Evolutionary conservation across 2,113 vertebrate genomes (phyloP), one percentile per base, ranked within the genome.

Genomic region (Rhabdomys dilectus): DNA sequence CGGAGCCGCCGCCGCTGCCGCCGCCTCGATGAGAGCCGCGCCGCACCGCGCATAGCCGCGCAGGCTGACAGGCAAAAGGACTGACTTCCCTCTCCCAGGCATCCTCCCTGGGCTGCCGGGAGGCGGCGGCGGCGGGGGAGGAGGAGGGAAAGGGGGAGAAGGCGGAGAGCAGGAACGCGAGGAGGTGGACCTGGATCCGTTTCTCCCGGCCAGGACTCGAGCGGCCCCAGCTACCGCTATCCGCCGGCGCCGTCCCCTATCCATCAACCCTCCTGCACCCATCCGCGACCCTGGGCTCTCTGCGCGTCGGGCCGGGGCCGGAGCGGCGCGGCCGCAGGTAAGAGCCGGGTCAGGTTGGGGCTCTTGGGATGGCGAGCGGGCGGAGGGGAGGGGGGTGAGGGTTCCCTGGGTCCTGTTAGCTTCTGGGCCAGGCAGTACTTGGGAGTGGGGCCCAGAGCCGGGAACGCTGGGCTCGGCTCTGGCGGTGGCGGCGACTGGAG

Each of bases 51-150:
- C 97, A 45, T 78, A 93, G 95, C 97, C 96, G 93, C 97, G 31
- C 97, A 77, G 96, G 94, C 97, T 95, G 97, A 85, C 97, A 56
- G 92, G 89, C 97, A 36, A 80, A 48, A 95, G 93, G 92, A 96
- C 96, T 48, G 93, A 93, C 97, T 97, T 93, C 94, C 96, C 92
- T 97, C 96, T 88, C 97, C 91, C 88, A 86, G 96, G 97, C 96
- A 97, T 96, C 97, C 97, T 97, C 96, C 96, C 97, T 90, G 97
- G 97, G 96, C 97, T 98, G 97, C 97, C 97, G 95, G 97, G 97
- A 97, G 96, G 97, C 97, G 96, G 97, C 97, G 97, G 97, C 97
- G 96, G 97, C 76, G 95, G 75, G 36, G 88, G 78, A 22, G 73
- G 96, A 91, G 72, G 86, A 77, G 75, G 84, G 81, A 78, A 12